phyloP scores from a whole-genome alignment of 2,113 vertebrate genomes.

The Aspidoscelis tigris region DNA sequence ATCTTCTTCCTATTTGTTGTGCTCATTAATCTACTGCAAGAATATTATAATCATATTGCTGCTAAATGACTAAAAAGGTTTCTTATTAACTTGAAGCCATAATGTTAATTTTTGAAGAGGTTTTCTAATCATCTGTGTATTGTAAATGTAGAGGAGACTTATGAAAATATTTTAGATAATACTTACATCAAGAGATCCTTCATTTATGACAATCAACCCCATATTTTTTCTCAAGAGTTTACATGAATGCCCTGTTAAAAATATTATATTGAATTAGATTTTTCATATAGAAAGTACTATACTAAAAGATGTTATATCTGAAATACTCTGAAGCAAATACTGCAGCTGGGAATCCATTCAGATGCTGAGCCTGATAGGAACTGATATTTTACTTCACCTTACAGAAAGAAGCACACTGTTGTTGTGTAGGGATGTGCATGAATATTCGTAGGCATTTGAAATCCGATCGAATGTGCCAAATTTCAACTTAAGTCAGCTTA shows the following conservation, averaged over 20 bases:
- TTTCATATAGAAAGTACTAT: background rate
- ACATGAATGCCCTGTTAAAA: conserved; percentile 91
- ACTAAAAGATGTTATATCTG: no score
- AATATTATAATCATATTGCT: background rate
- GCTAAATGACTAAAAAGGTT: conserved; percentile 12
- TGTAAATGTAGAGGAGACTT: conserved; percentile 26
- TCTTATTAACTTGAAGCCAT: background rate
- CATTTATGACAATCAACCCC: conserved; percentile 96
- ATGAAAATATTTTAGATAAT: conserved; percentile 38
- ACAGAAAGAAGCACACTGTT: no score
- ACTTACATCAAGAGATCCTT: conserved; percentile 97
- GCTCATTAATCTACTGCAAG: no score
- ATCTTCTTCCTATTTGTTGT: background rate
- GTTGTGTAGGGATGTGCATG: no score
- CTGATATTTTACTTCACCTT: no score
- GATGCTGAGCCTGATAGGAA: no score
- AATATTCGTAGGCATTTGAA: no score
- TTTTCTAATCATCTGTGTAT: background rate
- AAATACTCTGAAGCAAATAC: no score
- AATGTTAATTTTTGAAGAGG: conserved; percentile 18
- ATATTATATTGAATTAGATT: conserved; percentile 31
- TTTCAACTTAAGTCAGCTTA: no score
- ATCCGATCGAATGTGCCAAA: no score
- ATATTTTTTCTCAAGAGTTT: conserved; percentile 96
- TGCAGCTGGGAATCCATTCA: no score